These are phyloP conservation scores for Balaeniceps rex DNA, from an alignment of 2,113 vertebrate genomes.

Conservation along the genomic window DNA sequence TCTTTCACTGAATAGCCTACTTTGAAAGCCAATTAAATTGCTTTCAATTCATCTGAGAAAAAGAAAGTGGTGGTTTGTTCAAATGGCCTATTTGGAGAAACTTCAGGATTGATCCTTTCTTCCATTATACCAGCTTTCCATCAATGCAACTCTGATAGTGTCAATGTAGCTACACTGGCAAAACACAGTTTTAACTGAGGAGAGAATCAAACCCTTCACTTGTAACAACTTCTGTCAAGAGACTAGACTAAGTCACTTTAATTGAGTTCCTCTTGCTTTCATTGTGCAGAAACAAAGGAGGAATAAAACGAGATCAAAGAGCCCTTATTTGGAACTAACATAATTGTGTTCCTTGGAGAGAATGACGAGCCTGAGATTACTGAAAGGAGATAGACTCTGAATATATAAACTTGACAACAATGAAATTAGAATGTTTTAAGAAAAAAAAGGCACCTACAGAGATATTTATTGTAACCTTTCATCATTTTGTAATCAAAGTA, in stretches of 20 bases:
- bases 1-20: neutral
- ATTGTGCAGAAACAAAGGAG: slow-evolving; percentile 58
- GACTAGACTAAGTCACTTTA: slow-evolving; percentile 52
- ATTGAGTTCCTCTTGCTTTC: slow-evolving; percentile 56
- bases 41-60: slow-evolving; percentile 39
- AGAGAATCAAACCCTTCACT: slow-evolving; percentile 51
- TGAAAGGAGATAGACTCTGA: slow-evolving; percentile 37
- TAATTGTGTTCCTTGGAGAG: slow-evolving; percentile 54
- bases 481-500: neutral
- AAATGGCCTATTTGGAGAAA: slow-evolving; percentile 35
- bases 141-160: slow-evolving; percentile 38
- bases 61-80: neutral
- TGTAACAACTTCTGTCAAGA: slow-evolving; percentile 60
- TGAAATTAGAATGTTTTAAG: slow-evolving; percentile 10
- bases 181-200: slow-evolving; percentile 26
- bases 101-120: slow-evolving; percentile 47
- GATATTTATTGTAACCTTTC: slow-evolving; percentile 19
- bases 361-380: slow-evolving; percentile 26
- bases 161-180: slow-evolving; percentile 7
- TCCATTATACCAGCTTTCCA: neutral
- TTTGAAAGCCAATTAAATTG: slow-evolving; percentile 11
- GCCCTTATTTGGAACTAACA: slow-evolving; percentile 60
- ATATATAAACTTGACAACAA: slow-evolving; percentile 43
- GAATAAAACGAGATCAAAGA: slow-evolving; percentile 66
- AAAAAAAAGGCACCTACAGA: neutral